Conservation (phyloP, 2,888 invertebrate genomes). For the Crematogaster levior region DNA sequence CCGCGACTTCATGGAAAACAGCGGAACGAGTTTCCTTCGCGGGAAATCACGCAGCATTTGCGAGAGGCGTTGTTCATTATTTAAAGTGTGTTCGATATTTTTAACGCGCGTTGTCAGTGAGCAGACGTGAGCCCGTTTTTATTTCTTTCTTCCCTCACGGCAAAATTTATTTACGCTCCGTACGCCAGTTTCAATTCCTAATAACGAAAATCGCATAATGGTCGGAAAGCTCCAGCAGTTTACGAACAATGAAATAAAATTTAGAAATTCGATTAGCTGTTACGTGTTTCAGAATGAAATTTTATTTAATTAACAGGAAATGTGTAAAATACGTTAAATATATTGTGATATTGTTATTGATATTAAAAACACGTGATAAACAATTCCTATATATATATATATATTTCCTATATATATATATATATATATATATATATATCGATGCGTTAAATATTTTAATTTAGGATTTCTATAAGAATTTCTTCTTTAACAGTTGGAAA, state of each 20-base stretch:
- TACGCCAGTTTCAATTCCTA: conserved; percentile 39
- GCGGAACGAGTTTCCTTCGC: conserved; percentile 41
- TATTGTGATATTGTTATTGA: conserved; percentile 18
- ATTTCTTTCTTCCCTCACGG: conserved; percentile 40
- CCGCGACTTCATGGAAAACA: conserved; percentile 67
- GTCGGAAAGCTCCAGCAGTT: conserved; percentile 13
- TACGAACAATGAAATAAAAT: conserved; percentile 24
- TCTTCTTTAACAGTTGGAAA: conserved; percentile 1
- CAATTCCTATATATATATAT: no score
- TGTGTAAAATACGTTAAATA: neutral
- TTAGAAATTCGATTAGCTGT: conserved; percentile 34
- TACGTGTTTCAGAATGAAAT: neutral
- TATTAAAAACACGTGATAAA: neutral
- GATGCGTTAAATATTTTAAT: no score
- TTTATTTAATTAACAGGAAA: conserved; percentile 1
- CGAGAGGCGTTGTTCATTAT: conserved; percentile 49
- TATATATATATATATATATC: no score
- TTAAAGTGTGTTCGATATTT: conserved; percentile 50
- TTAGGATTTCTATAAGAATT: neutral
- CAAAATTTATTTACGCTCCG: conserved; percentile 50
- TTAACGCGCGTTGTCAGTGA: conserved; percentile 52
- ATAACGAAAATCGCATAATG: conserved; percentile 46
- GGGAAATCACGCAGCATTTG: conserved; percentile 46
- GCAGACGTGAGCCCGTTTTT: conserved; percentile 28
- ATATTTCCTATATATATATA: no score